Conservation (phyloP, 2,113 vertebrate genomes). For the Ceyx cyanopectus region DNA sequence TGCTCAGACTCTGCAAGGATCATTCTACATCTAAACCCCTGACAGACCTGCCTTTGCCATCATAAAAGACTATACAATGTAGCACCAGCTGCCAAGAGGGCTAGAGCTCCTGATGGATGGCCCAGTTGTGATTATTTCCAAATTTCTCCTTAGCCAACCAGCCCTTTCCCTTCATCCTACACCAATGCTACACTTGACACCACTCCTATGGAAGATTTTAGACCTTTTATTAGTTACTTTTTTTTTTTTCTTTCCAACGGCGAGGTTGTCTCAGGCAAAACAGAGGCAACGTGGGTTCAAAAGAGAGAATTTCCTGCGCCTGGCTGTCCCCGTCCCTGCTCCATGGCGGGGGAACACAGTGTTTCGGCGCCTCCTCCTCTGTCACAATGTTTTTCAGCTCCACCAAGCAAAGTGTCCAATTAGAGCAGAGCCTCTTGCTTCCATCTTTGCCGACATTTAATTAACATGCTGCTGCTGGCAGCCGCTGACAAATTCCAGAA, state of each 20-base stretch:
- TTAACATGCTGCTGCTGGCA: slow-evolving; percentile 83
- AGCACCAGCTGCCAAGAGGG: neutral
- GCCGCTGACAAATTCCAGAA: slow-evolving; percentile 82
- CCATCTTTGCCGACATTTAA: slow-evolving; percentile 84
- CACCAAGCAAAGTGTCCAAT: slow-evolving; percentile 82
- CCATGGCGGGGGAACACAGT: slow-evolving; percentile 29
- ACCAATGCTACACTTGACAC: fast-evolving
- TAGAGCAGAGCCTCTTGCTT: slow-evolving; percentile 80
- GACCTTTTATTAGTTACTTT: neutral
- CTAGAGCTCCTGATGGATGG: neutral
- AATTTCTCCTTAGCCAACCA: neutral
- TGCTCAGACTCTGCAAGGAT: too few species aligned
- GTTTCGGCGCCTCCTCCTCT: slow-evolving; percentile 75
- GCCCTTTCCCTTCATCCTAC: neutral
- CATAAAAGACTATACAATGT: neutral
- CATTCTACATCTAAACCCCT: neutral
- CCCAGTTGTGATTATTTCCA: neutral
- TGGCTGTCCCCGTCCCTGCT: neutral
- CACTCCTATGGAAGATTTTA: neutral
- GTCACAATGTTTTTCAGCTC: slow-evolving; percentile 83
- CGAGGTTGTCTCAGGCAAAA: slow-evolving; percentile 15
- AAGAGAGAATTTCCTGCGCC: neutral
- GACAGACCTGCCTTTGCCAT: neutral
- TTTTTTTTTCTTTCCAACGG: neutral
- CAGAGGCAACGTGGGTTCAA: neutral